Base-by-base conservation (phyloP, 1,140 invertebrate genomes). In the Platyscapa corneri region DNA sequence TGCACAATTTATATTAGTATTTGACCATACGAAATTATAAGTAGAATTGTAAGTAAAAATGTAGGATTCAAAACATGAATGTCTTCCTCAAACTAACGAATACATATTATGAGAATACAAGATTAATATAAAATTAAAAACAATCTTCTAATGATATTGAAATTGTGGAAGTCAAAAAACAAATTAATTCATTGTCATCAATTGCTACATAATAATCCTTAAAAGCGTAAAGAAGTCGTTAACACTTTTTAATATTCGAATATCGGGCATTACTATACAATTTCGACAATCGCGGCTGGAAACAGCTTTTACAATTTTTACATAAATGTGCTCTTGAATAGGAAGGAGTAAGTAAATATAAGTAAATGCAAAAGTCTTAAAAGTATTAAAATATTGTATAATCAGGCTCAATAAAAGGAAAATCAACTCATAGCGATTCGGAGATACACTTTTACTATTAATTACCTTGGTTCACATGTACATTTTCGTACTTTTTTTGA, bases 171-270 rank as follows among this genome's bases (percentile, higher is more conserved):
- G 7, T 60, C 56, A 14, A 23, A 3, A 27, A 14, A 23, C 6
- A 23, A 60, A 6, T 23, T 53, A 53, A 46, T 53, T 18, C 49
- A 14, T 2, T 53, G 18, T 53, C 49, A 60, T 60, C 23, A 14
- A 60, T 20, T 60, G 23, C 20, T 27, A 27, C 23, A 23, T 27
- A 60, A 60, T 20, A 23, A 27, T 27, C 0, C 23, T 3, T 6
- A 23, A 27, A 60, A 6, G 23, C 27, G 27, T 23, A 6, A 5
- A 16, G 18, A 70, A 70, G 7, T 67, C 78, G 39, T 67, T 65
- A 67, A 67, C 32, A n/a, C 37, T 67, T 60, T 60, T 80, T 80
- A 80, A 80, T 65, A 37, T 39, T 23, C 37, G 32, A 20, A 3
- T 42, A 6, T 70, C 39, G 30, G n/a, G 46, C 16, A 77, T 77